A percentile compares a stretch with the other conserved stretches of the same genome.
Evolutionary conservation across 2,113 vertebrate genomes (phyloP).

Genomic region (Corynorhinus townsendii): DNA sequence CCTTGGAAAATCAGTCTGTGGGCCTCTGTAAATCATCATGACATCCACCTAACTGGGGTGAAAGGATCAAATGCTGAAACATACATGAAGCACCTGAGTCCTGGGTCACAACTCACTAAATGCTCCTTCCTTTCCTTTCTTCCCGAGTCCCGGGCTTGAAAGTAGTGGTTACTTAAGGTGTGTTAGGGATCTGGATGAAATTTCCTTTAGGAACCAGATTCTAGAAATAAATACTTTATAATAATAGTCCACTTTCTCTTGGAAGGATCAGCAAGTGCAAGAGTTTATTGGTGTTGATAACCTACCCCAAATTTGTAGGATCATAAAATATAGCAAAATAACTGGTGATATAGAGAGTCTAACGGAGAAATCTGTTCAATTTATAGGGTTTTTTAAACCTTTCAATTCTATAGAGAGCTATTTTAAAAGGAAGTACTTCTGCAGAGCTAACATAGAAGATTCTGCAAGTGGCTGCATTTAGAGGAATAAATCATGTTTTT

Average conservation of each 20-base stretch:
- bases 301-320: neutral
- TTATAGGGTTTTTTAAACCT: neutral
- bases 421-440: neutral
- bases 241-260: neutral
- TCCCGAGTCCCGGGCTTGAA: neutral
- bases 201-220: neutral
- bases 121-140: neutral
- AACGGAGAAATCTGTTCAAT: neutral
- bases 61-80: neutral
- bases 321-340: neutral
- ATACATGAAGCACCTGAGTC: too few species aligned
- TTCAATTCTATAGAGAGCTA: neutral
- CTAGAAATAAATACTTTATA: neutral
- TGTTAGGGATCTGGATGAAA: neutral
- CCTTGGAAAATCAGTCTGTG: neutral
- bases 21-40: neutral
- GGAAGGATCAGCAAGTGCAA: neutral
- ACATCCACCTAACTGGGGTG: neutral
- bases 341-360: neutral
- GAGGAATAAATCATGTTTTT: neutral
- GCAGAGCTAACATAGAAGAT: neutral
- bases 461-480: conserved; percentile 32
- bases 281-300: neutral
- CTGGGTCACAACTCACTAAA: neutral
- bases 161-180: neutral